Percentiles rank a stretch among this genome's conserved stretches.
Conservation (phyloP, 2,797 vertebrate species). For the Alectoris magna region DNA sequence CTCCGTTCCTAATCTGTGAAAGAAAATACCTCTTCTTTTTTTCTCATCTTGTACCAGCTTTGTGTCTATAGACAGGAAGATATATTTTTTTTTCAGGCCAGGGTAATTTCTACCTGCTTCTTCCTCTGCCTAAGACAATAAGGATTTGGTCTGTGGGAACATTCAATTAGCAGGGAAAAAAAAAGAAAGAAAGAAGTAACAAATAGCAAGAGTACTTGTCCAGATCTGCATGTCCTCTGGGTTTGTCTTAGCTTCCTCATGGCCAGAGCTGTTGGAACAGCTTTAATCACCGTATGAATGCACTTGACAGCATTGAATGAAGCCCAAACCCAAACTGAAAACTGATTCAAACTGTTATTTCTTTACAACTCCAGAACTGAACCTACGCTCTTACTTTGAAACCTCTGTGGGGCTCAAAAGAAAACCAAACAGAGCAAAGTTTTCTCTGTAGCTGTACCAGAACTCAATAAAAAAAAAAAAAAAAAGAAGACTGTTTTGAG, state of each 20-base stretch:
- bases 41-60: neutral
- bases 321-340: constrained; percentile 71
- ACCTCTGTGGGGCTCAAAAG: constrained; percentile 6
- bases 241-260: constrained; percentile 59
- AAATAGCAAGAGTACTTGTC: constrained; percentile 57
- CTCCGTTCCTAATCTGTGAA: neutral
- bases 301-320: constrained; percentile 61
- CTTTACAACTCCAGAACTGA: constrained; percentile 55
- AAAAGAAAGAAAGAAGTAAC: neutral
- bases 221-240: constrained; percentile 70
- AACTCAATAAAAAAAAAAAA: neutral
- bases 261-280: constrained; percentile 62
- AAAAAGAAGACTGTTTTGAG: neutral
- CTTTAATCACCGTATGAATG: constrained; percentile 60
- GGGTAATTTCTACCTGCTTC: constrained; percentile 31
- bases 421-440: constrained; percentile 24
- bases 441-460: constrained; percentile 51
- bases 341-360: constrained; percentile 61
- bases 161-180: constrained; percentile 51
- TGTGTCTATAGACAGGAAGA: neutral
- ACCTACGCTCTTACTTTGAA: constrained; percentile 50
- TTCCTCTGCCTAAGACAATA: constrained; percentile 37
- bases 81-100: neutral
- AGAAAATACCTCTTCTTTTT: neutral
- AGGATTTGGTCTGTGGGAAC: constrained; percentile 26